Percentiles rank a stretch among this genome's conserved stretches.
Evolutionary conservation across 2,888 invertebrate species (phyloP).

Genomic region (Cheilosia impressa): DNA sequence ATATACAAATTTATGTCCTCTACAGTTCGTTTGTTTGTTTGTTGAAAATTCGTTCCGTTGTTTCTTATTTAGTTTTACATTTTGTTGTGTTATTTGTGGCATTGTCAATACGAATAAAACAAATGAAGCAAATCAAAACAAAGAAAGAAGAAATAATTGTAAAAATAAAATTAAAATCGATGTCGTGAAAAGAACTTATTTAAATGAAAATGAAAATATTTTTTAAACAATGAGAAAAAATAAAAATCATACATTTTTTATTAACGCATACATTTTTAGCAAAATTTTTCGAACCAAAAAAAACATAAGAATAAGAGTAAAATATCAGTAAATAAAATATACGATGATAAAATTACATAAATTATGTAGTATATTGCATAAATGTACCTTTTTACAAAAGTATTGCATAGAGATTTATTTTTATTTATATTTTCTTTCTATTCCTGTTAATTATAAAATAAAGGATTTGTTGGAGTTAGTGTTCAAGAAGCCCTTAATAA

Average conservation of each 20-base stretch:
- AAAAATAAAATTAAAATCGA: constrained; percentile 71
- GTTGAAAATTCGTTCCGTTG: constrained; percentile 67
- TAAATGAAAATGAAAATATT: constrained; percentile 70
- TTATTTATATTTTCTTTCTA: constrained; percentile 7
- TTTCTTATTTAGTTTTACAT: constrained; percentile 71
- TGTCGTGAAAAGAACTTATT: constrained; percentile 76
- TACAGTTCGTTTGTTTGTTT: constrained; percentile 76
- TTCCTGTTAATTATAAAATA: constrained; percentile 8
- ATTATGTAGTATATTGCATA: constrained; percentile 76
- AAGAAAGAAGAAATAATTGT: constrained; percentile 17
- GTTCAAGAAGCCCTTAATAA: constrained; percentile 26
- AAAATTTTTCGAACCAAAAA: constrained; percentile 76
- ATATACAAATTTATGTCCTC: constrained; percentile 76
- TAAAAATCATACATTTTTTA: constrained; percentile 67
- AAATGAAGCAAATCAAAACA: constrained; percentile 57
- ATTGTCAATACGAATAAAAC: constrained; percentile 69
- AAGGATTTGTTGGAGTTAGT: constrained; percentile 3
- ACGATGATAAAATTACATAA: constrained; percentile 63
- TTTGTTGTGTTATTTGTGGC: constrained; percentile 64
- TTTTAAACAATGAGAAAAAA: constrained; percentile 69
- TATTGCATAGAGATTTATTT: constrained; percentile 74
- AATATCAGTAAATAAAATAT: constrained; percentile 74
- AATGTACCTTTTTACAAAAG: constrained; percentile 76
- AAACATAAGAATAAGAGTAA: constrained; percentile 67
- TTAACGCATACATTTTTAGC: constrained; percentile 70